Conservation (phyloP, 2,797 vertebrate species). For the Danio aesculapii region DNA sequence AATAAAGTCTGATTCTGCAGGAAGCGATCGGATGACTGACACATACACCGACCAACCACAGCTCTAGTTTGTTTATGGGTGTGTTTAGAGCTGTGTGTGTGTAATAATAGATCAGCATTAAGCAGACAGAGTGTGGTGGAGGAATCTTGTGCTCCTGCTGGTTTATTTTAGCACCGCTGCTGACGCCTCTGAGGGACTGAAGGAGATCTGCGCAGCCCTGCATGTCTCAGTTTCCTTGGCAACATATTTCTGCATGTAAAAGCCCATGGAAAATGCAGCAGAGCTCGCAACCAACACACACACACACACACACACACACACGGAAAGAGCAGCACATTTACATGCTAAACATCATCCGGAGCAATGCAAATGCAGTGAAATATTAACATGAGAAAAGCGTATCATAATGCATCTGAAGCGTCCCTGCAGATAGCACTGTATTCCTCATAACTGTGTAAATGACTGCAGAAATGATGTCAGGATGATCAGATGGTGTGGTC, state of each 20-base stretch:
- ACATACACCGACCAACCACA: too few species aligned
- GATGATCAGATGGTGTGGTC: too few species aligned
- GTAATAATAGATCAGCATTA: too few species aligned
- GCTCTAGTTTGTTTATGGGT: too few species aligned
- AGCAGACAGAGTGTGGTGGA: too few species aligned
- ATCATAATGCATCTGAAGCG: too few species aligned
- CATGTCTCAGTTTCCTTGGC: slow-evolving; percentile 83
- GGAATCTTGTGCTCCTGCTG: neutral
- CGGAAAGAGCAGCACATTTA: neutral
- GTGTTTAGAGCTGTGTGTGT: too few species aligned
- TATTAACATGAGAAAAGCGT: slow-evolving; percentile 64
- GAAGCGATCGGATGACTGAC: too few species aligned
- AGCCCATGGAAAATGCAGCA: slow-evolving; percentile 74
- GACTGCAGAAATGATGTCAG: too few species aligned
- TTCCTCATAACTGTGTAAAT: too few species aligned
- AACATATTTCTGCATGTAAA: slow-evolving; percentile 85
- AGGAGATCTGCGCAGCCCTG: slow-evolving; percentile 66
- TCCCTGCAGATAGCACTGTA: too few species aligned
- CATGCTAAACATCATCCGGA: neutral
- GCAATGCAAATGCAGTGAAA: slow-evolving; percentile 5
- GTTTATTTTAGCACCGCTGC: slow-evolving; percentile 49
- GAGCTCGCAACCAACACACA: slow-evolving; percentile 55
- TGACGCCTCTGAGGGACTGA: slow-evolving; percentile 70
- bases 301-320: neutral
- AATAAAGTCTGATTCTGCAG: too few species aligned